phyloP scores from a whole-genome alignment of 2,888 invertebrate species.

The Thysanoteuthis rhombus region DNA sequence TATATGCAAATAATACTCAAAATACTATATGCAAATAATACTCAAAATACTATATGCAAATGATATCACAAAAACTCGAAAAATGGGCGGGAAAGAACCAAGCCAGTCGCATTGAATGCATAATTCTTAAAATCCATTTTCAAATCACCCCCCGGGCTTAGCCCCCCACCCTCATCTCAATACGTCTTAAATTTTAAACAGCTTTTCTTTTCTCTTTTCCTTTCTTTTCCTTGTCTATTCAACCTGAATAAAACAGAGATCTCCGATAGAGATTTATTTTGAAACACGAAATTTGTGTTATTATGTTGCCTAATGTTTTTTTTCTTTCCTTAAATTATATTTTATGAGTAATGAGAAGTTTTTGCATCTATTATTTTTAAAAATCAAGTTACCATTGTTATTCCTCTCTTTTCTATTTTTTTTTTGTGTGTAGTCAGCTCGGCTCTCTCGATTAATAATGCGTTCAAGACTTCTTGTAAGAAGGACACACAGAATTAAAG shows the following conservation, averaged over 20 bases:
- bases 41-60: background rate
- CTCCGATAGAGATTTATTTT: background rate
- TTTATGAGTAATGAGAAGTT: background rate
- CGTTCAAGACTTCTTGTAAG: background rate
- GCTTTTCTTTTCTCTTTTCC: background rate
- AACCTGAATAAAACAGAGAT: background rate
- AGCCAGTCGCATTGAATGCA: background rate
- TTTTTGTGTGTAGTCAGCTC: background rate
- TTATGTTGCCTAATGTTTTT: too few relatives aligned
- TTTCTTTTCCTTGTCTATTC: too few relatives aligned
- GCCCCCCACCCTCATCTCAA: background rate
- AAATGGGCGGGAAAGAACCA: background rate
- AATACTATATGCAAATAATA: background rate
- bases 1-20: background rate
- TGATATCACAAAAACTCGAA: background rate
- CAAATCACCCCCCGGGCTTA: background rate
- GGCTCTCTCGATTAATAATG: background rate
- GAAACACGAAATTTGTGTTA: background rate
- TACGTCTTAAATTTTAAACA: background rate
- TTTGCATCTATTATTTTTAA: background rate
- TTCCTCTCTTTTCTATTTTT: too few relatives aligned
- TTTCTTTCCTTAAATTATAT: background rate
- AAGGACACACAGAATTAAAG: too few relatives aligned
- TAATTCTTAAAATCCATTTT: background rate
- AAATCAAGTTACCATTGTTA: background rate